Percentiles rank a stretch among this genome's conserved stretches.
Conservation (phyloP, 2,888 invertebrate species). For the Helobdella robusta region DNA sequence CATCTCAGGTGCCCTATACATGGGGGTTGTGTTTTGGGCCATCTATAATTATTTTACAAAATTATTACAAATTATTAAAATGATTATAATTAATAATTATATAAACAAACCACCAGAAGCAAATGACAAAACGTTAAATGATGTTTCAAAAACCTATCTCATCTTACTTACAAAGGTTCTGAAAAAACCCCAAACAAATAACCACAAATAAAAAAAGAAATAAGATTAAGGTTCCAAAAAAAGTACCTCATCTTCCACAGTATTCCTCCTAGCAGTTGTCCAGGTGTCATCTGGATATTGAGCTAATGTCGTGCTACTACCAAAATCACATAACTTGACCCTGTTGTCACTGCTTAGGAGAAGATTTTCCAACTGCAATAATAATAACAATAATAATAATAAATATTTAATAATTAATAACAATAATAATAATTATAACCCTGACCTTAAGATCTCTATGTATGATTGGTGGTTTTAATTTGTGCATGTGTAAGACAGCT, state of each 20-base stretch:
- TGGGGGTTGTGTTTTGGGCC: constrained; percentile 56
- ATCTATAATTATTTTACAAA: constrained; percentile 52
- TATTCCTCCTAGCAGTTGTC: constrained; percentile 80
- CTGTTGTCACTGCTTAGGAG: constrained; percentile 72
- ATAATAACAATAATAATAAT: background rate
- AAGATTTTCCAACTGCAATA: constrained; percentile 71
- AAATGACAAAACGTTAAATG: too few species aligned
- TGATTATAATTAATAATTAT: too few species aligned
- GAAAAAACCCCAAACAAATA: too few species aligned
- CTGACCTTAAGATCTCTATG: constrained; percentile 85
- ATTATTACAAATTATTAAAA: too few species aligned
- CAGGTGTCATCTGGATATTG: constrained; percentile 76
- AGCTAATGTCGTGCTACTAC: constrained; percentile 74
- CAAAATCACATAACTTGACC: constrained; percentile 93
- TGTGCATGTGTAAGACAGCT: constrained; percentile 87
- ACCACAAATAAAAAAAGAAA: too few species aligned
- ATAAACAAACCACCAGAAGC: too few species aligned
- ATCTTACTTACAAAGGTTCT: too few species aligned
- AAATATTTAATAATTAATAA: background rate
- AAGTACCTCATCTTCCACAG: constrained; percentile 81
- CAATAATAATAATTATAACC: background rate
- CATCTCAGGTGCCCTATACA: constrained; percentile 97
- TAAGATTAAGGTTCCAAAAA: too few species aligned
- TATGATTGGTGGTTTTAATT: constrained; percentile 75
- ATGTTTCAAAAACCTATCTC: too few species aligned